A percentile compares a stretch with the other conserved stretches of the same genome.
These are phyloP conservation scores for Drosophila guanche DNA, from an alignment of 1,140 invertebrate species.

Conservation along the genomic window DNA sequence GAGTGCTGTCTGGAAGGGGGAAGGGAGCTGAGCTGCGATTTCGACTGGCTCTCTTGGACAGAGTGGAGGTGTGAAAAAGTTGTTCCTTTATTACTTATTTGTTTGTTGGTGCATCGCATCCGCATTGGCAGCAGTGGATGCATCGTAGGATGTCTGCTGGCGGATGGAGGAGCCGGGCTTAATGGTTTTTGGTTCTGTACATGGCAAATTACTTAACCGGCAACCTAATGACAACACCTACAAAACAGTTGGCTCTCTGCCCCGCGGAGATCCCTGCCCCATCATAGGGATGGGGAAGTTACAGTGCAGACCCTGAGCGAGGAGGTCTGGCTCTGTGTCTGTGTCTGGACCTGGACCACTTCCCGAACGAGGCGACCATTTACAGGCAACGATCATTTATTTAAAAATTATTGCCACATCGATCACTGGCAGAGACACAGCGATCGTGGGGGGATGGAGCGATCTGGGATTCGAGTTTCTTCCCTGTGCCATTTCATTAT, in stretches of 20 bases:
- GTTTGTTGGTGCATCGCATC: conserved; percentile 10
- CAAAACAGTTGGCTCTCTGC: conserved; percentile 36
- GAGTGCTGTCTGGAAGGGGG: neutral
- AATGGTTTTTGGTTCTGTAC: conserved; percentile 64
- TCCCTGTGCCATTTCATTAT: conserved; percentile 65
- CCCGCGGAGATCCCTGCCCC: too few species aligned
- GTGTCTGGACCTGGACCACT: neutral
- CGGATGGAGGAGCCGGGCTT: conserved; percentile 32
- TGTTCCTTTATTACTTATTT: conserved; percentile 44
- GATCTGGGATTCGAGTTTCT: conserved; percentile 17
- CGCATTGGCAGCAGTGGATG: neutral
- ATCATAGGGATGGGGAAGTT: too few species aligned
- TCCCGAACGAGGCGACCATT: conserved; percentile 63
- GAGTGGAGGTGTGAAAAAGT: conserved; percentile 55
- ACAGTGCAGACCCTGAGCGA: too few species aligned
- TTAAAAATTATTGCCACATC: conserved; percentile 83
- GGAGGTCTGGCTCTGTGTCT: conserved; percentile 11
- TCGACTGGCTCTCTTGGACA: neutral
- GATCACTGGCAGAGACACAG: conserved; percentile 63
- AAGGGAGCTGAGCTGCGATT: too few species aligned
- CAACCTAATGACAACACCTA: conserved; percentile 74
- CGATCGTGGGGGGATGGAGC: conserved; percentile 17
- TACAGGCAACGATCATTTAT: conserved; percentile 79
- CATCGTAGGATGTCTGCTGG: neutral
- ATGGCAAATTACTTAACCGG: conserved; percentile 77